Evolutionary conservation across 1,140 invertebrate genomes (phyloP).

Genomic region (Cydia amplana): DNA sequence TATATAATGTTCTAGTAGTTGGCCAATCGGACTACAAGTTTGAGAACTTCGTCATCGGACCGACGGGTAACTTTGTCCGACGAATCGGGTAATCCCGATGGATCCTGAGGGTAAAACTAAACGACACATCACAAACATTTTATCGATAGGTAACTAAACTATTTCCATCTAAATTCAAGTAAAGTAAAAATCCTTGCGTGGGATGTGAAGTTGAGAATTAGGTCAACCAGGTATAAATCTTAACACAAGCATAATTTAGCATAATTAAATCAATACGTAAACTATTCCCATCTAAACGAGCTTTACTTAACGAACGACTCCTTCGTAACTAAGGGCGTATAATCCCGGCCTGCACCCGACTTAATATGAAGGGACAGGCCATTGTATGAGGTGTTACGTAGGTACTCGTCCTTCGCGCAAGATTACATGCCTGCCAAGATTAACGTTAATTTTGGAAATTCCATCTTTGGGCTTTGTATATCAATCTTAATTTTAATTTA

Average conservation of each 20-base stretch:
- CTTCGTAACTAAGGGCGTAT: constrained; percentile 20
- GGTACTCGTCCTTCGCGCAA: constrained; percentile 3
- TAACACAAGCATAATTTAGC: constrained; percentile 10
- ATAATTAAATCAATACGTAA: constrained; percentile 29
- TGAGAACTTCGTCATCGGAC: too few relatives aligned
- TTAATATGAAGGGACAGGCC: constrained; percentile 28
- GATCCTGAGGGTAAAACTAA: too few relatives aligned
- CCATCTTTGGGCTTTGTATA: constrained; percentile 9
- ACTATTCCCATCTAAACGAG: constrained; percentile 16
- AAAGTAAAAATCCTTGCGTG: neutral
- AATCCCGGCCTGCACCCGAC: constrained; percentile 15
- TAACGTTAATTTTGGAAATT: constrained; percentile 28
- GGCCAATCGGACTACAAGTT: too few relatives aligned
- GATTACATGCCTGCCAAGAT: constrained; percentile 24
- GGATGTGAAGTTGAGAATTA: neutral
- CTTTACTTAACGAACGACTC: constrained; percentile 21
- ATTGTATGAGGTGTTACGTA: constrained; percentile 31
- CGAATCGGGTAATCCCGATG: too few relatives aligned
- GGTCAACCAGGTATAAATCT: neutral
- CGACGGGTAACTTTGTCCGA: too few relatives aligned
- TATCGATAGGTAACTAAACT: neutral
- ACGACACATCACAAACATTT: neutral
- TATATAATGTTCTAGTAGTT: too few relatives aligned
- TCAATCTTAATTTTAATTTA: constrained; percentile 13
- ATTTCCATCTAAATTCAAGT: neutral